Percentiles rank a stretch among this genome's conserved stretches.
phyloP scores from a whole-genome alignment of 2,888 invertebrate genomes.

The Microctonus hyperodae region DNA sequence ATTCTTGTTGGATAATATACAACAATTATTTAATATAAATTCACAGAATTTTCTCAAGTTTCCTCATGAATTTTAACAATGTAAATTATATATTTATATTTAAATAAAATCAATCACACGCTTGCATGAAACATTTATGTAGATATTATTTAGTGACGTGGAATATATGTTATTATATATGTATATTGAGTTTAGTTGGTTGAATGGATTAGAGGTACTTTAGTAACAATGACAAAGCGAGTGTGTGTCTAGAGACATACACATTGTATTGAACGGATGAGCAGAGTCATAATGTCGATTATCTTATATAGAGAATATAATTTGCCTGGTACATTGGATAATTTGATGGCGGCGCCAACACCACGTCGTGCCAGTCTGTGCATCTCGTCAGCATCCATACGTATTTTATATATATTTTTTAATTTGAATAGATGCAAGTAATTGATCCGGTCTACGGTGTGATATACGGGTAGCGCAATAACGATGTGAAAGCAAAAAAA shows the following conservation, averaged over 20 bases:
- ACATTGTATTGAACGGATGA: slow-evolving; percentile 13
- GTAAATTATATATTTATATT: not conserved
- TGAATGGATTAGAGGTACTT: slow-evolving; percentile 23
- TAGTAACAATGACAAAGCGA: slow-evolving; percentile 6
- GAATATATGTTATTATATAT: not conserved
- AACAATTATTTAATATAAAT: not conserved
- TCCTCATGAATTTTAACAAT: not conserved
- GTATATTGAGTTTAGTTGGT: slow-evolving; percentile 1
- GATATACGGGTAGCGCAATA: not conserved
- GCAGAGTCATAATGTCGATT: slow-evolving; percentile 44
- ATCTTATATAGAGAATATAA: slow-evolving; percentile 50
- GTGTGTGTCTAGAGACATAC: not conserved
- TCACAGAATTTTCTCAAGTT: not conserved
- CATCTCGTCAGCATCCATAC: not conserved
- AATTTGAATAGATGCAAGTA: slow-evolving; percentile 17
- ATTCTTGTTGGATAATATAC: not conserved
- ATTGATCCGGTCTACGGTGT: slow-evolving; percentile 24
- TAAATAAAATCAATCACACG: not conserved
- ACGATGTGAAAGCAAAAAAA: too few relatives aligned
- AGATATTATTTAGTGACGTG: too few relatives aligned
- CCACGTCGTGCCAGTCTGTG: slow-evolving; percentile 30
- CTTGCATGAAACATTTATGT: too few relatives aligned
- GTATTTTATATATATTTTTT: not conserved
- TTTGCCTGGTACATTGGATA: slow-evolving; percentile 51
- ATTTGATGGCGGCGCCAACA: slow-evolving; percentile 52